A percentile compares a stretch with the other conserved stretches of the same genome.
phyloP scores from a whole-genome alignment of 2,888 invertebrate species.

The Netelia virgata region DNA sequence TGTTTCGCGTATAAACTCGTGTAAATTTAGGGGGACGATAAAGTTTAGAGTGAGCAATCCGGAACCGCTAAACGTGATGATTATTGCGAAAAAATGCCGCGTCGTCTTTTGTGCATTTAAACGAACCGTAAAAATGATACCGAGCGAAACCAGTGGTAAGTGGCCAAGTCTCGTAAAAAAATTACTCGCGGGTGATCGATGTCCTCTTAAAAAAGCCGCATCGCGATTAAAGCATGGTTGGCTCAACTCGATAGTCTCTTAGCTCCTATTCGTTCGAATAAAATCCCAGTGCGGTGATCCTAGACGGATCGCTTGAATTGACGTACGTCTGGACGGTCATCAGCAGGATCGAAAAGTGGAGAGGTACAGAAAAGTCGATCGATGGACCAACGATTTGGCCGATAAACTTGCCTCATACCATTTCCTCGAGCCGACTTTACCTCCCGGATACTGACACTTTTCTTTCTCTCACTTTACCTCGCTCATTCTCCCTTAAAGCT shows the following conservation, averaged over 20 bases:
- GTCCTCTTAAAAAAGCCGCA: neutral
- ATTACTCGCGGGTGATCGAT: neutral
- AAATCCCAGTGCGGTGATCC: slow-evolving; percentile 21
- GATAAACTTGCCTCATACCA: slow-evolving; percentile 10
- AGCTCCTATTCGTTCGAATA: slow-evolving; percentile 33
- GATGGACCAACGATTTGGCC: slow-evolving; percentile 34
- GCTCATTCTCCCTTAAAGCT: slow-evolving; percentile 65
- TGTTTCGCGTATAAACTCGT: too few species aligned
- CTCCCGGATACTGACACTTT: neutral
- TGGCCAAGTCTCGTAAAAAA: neutral
- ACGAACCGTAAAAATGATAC: too few species aligned
- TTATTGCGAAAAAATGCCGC: too few species aligned
- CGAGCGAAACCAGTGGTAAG: neutral
- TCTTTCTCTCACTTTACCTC: slow-evolving; percentile 5
- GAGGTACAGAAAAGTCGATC: slow-evolving; percentile 27
- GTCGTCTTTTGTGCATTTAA: too few species aligned
- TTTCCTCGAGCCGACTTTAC: neutral
- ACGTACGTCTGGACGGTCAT: slow-evolving; percentile 6
- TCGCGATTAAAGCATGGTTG: neutral
- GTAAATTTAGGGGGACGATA: too few species aligned
- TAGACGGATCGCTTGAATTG: slow-evolving; percentile 19
- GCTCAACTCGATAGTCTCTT: slow-evolving; percentile 2
- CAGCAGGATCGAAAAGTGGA: slow-evolving; percentile 23
- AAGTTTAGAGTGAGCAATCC: too few species aligned
- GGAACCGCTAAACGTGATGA: too few species aligned